Evolutionary conservation across 2,888 invertebrate genomes (phyloP).

Genomic region (Amblyjoppa proteus): DNA sequence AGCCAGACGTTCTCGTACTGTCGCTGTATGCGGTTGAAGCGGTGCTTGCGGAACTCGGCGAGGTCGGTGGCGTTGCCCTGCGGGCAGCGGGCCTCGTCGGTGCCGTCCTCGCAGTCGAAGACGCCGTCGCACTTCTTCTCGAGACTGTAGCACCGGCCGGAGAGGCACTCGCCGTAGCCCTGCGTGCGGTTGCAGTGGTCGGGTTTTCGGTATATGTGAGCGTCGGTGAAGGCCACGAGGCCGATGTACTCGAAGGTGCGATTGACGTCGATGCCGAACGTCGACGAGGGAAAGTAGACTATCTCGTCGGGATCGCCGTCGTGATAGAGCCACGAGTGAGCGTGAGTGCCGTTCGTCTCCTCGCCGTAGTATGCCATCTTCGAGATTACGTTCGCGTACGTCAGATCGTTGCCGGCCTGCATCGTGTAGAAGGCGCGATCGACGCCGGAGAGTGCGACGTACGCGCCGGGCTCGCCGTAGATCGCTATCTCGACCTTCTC

Average conservation of each 20-base stretch:
- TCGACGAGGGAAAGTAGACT: conserved; percentile 95
- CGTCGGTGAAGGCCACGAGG: conserved; percentile 96
- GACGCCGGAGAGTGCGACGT: conserved; percentile 96
- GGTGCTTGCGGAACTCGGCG: conserved; percentile 91
- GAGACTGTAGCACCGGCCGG: conserved; percentile 92
- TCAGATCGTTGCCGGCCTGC: conserved; percentile 96
- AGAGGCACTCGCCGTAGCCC: conserved; percentile 93
- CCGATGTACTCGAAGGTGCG: conserved; percentile 97
- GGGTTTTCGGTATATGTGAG: conserved; percentile 89
- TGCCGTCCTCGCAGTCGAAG: conserved; percentile 93
- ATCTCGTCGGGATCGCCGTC: conserved; percentile 94
- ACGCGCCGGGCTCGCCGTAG: conserved; percentile 97
- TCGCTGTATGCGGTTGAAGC: conserved; percentile 95
- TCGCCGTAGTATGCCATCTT: conserved; percentile 96
- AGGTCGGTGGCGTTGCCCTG: conserved; percentile 90
- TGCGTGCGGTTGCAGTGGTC: conserved; percentile 90
- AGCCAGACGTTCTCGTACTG: conserved; percentile 98
- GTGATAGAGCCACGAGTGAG: conserved; percentile 94
- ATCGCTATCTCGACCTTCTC: conserved; percentile 97
- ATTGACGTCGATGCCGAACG: conserved; percentile 97
- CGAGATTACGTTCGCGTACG: conserved; percentile 93
- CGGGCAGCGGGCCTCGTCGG: conserved; percentile 93
- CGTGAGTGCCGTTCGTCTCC: conserved; percentile 93
- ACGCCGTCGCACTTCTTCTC: conserved; percentile 92
- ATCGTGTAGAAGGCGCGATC: conserved; percentile 96